Evolutionary conservation across 2,113 vertebrate species (phyloP).

Genomic region (Fulica atra): DNA sequence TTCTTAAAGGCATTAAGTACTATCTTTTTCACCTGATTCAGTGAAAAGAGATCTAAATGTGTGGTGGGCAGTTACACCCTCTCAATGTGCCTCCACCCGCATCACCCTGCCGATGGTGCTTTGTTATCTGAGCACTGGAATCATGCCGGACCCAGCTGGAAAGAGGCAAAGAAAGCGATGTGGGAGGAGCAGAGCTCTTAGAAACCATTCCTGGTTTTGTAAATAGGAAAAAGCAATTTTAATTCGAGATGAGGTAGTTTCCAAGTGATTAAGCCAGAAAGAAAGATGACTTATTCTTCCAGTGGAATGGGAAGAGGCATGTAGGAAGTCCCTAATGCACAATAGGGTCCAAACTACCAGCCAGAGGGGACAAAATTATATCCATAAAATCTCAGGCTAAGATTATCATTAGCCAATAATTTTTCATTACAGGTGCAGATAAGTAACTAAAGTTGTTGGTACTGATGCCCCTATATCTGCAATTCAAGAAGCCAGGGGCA

Average conservation of each 20-base stretch:
- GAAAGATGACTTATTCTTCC: slow-evolving; percentile 34
- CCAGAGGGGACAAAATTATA: not conserved
- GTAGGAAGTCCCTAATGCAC: not conserved
- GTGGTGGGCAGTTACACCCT: not conserved
- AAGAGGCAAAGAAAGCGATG: slow-evolving; percentile 13
- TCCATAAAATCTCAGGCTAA: not conserved
- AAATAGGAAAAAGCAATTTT: slow-evolving; percentile 50
- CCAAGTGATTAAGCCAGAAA: slow-evolving; percentile 31
- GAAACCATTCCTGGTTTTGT: slow-evolving; percentile 28
- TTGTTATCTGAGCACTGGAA: slow-evolving; percentile 33
- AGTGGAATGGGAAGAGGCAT: slow-evolving; percentile 8
- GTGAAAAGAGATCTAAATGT: slow-evolving; percentile 42
- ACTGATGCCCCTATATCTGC: not conserved
- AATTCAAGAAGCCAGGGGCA: not conserved
- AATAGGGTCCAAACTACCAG: not conserved
- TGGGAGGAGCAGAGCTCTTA: not conserved
- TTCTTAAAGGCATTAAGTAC: slow-evolving; percentile 30
- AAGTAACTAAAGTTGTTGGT: not conserved
- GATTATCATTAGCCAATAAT: not conserved
- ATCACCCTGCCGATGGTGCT: not conserved
- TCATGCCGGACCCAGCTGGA: slow-evolving; percentile 14
- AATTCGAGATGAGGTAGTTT: slow-evolving; percentile 28
- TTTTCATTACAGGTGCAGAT: not conserved
- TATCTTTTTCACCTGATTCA: slow-evolving; percentile 51
- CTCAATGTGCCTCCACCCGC: not conserved